Percentiles rank a stretch among this genome's conserved stretches.
Conservation (phyloP, 2,888 invertebrate species). For the Zygothrica quintamaculata region DNA sequence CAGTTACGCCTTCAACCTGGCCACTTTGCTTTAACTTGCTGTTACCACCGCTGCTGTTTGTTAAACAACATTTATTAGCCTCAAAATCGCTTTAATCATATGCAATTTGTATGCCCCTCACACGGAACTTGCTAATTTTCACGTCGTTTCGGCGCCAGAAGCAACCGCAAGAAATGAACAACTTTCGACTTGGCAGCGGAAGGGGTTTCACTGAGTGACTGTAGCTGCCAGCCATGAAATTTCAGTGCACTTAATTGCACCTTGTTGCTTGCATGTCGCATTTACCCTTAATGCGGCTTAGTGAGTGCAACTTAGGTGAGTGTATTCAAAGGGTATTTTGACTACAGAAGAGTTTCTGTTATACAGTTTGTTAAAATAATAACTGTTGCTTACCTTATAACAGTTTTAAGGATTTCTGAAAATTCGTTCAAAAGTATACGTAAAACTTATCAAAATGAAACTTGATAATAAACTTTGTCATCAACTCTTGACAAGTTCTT, state of each 20-base stretch:
- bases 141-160: constrained; percentile 60
- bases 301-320: constrained; percentile 20
- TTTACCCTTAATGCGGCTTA: constrained; percentile 47
- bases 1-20: constrained; percentile 23
- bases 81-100: constrained; percentile 77
- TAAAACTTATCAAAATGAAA: no score
- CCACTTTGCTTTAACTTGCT: constrained; percentile 4
- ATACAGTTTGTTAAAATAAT: neutral
- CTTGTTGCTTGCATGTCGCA: constrained; percentile 73
- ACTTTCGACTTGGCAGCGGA: neutral
- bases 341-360: neutral
- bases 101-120: constrained; percentile 69
- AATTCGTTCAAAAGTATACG: no score
- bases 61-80: constrained; percentile 76
- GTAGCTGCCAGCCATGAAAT: constrained; percentile 29
- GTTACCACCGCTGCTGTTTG: constrained; percentile 55
- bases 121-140: constrained; percentile 73
- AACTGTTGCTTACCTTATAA: no score
- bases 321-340: constrained; percentile 12
- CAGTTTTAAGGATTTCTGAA: no score
- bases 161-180: constrained; percentile 13
- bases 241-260: constrained; percentile 65
- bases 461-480: no score
- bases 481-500: no score
- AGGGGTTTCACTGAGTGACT: constrained; percentile 1